Conservation (phyloP, 2,797 vertebrate species). For the Lophius americanus region DNA sequence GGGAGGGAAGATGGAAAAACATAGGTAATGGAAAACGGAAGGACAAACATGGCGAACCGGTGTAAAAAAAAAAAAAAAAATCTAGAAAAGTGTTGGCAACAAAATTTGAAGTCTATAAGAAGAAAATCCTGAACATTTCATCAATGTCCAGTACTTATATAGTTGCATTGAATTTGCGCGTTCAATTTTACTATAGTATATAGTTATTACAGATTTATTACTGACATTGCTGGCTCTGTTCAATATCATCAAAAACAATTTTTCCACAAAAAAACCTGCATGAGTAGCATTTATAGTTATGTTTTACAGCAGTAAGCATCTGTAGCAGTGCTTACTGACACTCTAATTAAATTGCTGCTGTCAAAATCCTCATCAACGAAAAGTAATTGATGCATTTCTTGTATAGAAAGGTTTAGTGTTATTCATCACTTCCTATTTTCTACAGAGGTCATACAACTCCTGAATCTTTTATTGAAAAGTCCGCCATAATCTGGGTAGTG, state of each 20-base stretch:
- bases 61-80: conserved; percentile 32
- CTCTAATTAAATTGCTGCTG: not conserved
- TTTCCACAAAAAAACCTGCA: too few species aligned
- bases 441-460: too few species aligned
- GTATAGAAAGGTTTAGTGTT: too few species aligned
- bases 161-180: not conserved
- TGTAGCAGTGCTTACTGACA: not conserved
- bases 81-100: conserved; percentile 14
- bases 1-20: conserved; percentile 87
- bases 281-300: too few species aligned
- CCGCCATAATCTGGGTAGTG: conserved; percentile 14
- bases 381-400: too few species aligned
- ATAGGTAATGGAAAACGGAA: conserved; percentile 71
- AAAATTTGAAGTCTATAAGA: conserved; percentile 2
- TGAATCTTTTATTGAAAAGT: too few species aligned
- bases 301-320: not conserved
- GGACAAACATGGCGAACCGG: conserved; percentile 51
- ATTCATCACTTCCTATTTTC: too few species aligned
- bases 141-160: not conserved
- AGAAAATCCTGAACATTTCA: conserved; percentile 2
- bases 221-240: not conserved
- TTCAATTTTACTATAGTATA: not conserved
- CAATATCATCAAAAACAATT: not conserved
- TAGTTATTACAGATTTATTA: not conserved
- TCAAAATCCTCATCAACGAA: too few species aligned